These are phyloP conservation scores for Drosophila borborema DNA, from an alignment of 2,888 invertebrate genomes.

Conservation along the genomic window DNA sequence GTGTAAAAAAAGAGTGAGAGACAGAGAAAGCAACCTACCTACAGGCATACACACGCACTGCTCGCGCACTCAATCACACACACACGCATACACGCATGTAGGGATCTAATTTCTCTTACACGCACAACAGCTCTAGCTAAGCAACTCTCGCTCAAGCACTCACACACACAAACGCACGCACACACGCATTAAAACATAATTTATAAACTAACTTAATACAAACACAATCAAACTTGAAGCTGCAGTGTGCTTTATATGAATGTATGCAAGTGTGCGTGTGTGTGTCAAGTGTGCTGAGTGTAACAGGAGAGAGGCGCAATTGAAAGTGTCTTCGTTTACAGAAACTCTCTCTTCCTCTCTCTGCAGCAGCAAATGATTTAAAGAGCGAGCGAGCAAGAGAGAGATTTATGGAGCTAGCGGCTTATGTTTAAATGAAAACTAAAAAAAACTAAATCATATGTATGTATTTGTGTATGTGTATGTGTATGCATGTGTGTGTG, in stretches of 20 bases:
- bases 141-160: constrained; percentile 17
- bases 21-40: constrained; percentile 40
- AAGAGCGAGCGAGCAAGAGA: constrained; percentile 1
- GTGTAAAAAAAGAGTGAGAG: constrained; percentile 15
- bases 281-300: neutral
- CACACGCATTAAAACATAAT: constrained; percentile 36
- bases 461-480: constrained; percentile 7
- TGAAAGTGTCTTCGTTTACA: constrained; percentile 29
- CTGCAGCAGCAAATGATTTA: constrained; percentile 19
- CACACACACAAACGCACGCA: neutral
- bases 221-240: constrained; percentile 41
- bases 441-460: constrained; percentile 4
- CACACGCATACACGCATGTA: constrained; percentile 9
- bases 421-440: constrained; percentile 38
- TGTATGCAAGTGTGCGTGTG: constrained; percentile 3
- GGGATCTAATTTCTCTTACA: too few relatives aligned
- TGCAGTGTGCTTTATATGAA: constrained; percentile 25
- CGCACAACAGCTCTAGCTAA: neutral
- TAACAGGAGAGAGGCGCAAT: constrained; percentile 27
- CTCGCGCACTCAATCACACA: constrained; percentile 4
- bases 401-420: constrained; percentile 31
- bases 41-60: constrained; percentile 39
- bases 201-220: constrained; percentile 52
- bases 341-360: constrained; percentile 18
- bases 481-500: constrained; percentile 25